Base-by-base conservation (phyloP, 2,113 vertebrate genomes). In the Paramisgurnus dabryanus region DNA sequence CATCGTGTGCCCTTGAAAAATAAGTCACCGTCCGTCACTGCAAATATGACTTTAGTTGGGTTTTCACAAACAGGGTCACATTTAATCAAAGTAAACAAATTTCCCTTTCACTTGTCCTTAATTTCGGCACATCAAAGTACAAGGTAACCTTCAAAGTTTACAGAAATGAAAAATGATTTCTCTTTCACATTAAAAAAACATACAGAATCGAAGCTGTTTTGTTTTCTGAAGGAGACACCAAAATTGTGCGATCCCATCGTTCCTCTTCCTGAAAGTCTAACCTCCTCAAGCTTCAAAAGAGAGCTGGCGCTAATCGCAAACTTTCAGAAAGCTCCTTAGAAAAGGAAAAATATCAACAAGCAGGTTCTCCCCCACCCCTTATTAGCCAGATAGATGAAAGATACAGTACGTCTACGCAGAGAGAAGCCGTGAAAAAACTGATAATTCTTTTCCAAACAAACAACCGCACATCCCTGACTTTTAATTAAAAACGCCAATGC, bases 401-500 rank as follows among this genome's bases (percentile, higher is more conserved):
- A 93, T 93, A 91, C 87, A 81, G 82, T 66, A 34, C 84, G 50
- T 13, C 50, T 53, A 53, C 76, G 87, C 50, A 82, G 81, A 65
- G 82, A 83, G 55, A 81, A 86, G 88, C 86, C 81, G 78, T 87
- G 87, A 89, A 90, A 84, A 89, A 89, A 89, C 84, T 89, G 91
- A 93, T 92, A 92, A 93, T 90, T 90, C 89, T 90, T 22, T 75
- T 88, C 88, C 83, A 89, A 89, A 89, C 91, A 93, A 92, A 93
- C 91, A 94, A 92, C 88, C 88, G 90, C 89, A 92, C 92, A 91
- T 93, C 90, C 89, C 92, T 92, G 90, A 91, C 90, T 93, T 92
- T 94, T 94, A 93, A 94, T 93, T 94, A 93, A 93, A 93, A 92
- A 91, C 91, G 91, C 91, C 91, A 93, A 91, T 80, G 82, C 91